Base-by-base conservation (phyloP, 2,888 invertebrate species). In the Cosmia trapezina region DNA sequence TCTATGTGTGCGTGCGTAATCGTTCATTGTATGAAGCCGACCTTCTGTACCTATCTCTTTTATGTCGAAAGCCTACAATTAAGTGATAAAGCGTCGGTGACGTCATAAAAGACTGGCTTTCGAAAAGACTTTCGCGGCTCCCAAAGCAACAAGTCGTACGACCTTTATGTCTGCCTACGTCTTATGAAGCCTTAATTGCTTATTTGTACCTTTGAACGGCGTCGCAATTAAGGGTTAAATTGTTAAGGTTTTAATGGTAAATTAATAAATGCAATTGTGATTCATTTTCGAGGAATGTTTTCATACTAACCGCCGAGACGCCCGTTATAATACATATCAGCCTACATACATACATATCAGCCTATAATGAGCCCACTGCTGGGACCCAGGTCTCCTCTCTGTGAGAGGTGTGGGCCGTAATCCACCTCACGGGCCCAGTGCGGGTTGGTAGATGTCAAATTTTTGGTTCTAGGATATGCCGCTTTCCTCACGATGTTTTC, bases 41-140 rank as follows among this genome's bases (percentile, higher is more conserved):
- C 14, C 75, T 74, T 56, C 54, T 74, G 75, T 12, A 28, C 4
- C 2, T 47, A 12, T 19, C 11, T 22, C 4, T 53, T 19, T n/a
- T 2, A 28, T 37, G 14, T 17, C 9, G 3, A 9, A 66, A 60
- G 51, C 57, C 56, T 64, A 81, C 51, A 59, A 60, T 70, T 59
- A 69, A 51, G 67, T 54, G 47, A 72, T 78, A 73, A 74, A 84
- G 45, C 41, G 12, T 37, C 37, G 54, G 59, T 72, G 69, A 67
- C 73, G 64, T 73, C 79, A 81, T 78, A 71, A 84, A 81, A 69
- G 37, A 49, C 51, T 14, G 54, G 53, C 65, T 59, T 81, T 66
- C 11, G 17, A 49, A 68, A 84, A 71, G 45, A 72, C 65, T 73
- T 70, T 63, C 51, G 66, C 41, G 45, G 54, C 37, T 70, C 49